phyloP scores from a whole-genome alignment of 2,888 invertebrate genomes.

The Unio delphinus region DNA sequence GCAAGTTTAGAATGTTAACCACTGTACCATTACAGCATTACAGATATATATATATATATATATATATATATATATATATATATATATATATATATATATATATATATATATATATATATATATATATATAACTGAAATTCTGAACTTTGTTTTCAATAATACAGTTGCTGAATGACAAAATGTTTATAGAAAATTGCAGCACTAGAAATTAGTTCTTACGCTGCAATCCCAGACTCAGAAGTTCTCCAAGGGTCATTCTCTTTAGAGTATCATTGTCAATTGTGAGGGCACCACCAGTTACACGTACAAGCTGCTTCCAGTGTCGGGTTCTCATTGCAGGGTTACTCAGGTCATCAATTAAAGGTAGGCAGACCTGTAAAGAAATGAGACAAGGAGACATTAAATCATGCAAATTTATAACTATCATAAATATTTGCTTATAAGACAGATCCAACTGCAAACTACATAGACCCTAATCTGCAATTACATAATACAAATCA shows the following conservation, averaged over 20 bases:
- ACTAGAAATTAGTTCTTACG: conserved; percentile 48
- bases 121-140: too few species aligned
- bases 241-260: conserved; percentile 70
- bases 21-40: too few species aligned
- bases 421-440: too few species aligned
- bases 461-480: too few species aligned
- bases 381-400: background rate
- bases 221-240: conserved; percentile 70
- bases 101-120: too few species aligned
- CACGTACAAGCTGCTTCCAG: conserved; percentile 71
- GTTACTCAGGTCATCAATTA: conserved; percentile 70
- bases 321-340: conserved; percentile 71
- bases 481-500: too few species aligned
- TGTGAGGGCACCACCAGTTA: conserved; percentile 68
- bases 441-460: too few species aligned
- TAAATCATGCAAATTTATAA: background rate
- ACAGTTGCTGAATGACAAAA: background rate
- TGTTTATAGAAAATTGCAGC: background rate
- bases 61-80: too few species aligned
- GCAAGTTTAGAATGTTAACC: too few species aligned
- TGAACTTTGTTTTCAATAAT: background rate
- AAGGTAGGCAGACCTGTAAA: conserved; percentile 65
- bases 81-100: too few species aligned
- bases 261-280: conserved; percentile 71
- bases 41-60: too few species aligned